Conservation (phyloP, 92 coral and sea anemone species). For the Meandrina meandrites region DNA sequence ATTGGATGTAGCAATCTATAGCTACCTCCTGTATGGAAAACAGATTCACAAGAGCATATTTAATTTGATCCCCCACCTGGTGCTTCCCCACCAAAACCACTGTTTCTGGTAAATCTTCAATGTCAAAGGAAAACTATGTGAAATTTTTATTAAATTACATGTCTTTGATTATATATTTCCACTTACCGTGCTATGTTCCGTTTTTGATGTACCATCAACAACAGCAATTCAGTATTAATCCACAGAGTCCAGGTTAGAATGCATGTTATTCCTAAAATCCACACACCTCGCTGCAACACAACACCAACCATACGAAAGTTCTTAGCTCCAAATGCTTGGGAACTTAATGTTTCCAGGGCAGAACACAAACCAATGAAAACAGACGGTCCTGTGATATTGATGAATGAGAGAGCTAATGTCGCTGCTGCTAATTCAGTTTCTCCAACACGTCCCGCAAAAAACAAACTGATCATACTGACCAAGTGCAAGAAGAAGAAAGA, state of each 20-base stretch:
- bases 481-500: slow-evolving; percentile 40
- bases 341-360: slow-evolving; percentile 59
- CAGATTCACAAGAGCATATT: too few relatives aligned
- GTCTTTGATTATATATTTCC: too few relatives aligned
- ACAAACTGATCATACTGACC: slow-evolving; percentile 52
- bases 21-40: too few relatives aligned
- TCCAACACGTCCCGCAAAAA: slow-evolving; percentile 82
- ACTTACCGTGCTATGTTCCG: slow-evolving; percentile 51
- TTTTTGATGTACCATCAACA: slow-evolving; percentile 51
- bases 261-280: slow-evolving; percentile 53
- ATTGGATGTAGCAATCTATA: too few relatives aligned
- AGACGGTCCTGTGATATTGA: slow-evolving; percentile 66
- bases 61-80: too few relatives aligned
- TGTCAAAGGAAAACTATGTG: too few relatives aligned
- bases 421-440: slow-evolving; percentile 70
- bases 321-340: slow-evolving; percentile 69
- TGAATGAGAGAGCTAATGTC: slow-evolving; percentile 57
- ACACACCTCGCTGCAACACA: slow-evolving; percentile 59
- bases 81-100: too few relatives aligned
- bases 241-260: slow-evolving; percentile 53
- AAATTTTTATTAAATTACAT: too few relatives aligned
- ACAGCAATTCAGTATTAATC: slow-evolving; percentile 58
- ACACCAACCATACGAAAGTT: slow-evolving; percentile 38
- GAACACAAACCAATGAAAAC: slow-evolving; percentile 28
- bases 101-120: too few relatives aligned